Evolutionary conservation across 2,113 vertebrate species (phyloP), one percentile per base, ranked within the genome.

Genomic region (Gasterosteus aculeatus): DNA sequence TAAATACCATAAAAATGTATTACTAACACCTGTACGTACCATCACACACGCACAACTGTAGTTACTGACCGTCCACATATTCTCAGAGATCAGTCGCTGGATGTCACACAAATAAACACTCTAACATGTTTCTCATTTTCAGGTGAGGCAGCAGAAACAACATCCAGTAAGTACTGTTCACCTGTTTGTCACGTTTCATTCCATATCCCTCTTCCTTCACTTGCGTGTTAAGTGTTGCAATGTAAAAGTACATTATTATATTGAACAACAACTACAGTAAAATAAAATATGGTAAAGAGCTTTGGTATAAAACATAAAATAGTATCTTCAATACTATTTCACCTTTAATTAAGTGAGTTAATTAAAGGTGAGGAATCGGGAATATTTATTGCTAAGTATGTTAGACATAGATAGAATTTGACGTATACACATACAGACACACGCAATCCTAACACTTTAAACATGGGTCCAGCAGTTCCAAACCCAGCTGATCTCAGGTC

Each of bases 81-180:
- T 15, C 33, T 35, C 31, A 59, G 53, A 56, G 7, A 33, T 9
- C 56, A n/a, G 39, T 42, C 1, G 7, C 11, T 22, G 9, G 10
- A 39, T 6, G 5, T 5, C 1, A 31, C 26, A 31, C 49, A 59
- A 11, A 35, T 39, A 10, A 15, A 33, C 19, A 26, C 39, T 16
- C n/a, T 44, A 16, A 29, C 22, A 26, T 33, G 10, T 47, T 61
- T 31, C 69, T 81, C 1, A 74, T 59, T 80, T 60, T 57, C 82
- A 92, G 91, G 91, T 91, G 78, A 90, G 72, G 69, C 75, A 22
- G 33, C 71, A 62, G 84, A 83, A 61, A 69, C 68, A 64, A 12
- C 60, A 12, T 26, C 51, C 33, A 75, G 91, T 92, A 82, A 89
- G 91, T 90, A 44, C 5, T n/a, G 10, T 19, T 53, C 11, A 66